Conservation (phyloP, 2,888 invertebrate species). For the Antheraea yamamai region DNA sequence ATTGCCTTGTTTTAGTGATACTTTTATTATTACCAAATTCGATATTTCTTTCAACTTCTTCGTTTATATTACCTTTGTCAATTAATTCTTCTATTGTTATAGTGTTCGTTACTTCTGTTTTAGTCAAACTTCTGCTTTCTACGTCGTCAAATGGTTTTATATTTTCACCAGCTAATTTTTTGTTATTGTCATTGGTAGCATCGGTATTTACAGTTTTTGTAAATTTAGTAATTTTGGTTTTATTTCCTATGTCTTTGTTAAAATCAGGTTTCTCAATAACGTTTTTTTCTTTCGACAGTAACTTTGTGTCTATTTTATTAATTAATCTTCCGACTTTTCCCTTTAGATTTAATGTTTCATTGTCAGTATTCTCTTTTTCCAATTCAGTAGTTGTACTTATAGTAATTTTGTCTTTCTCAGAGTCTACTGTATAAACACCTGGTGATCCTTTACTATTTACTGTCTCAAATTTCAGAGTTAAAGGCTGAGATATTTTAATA, state of each 20-base stretch:
- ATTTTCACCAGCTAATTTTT: no score
- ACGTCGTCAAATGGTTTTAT: neutral
- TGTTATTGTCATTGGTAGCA: neutral
- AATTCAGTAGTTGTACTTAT: conserved; percentile 17
- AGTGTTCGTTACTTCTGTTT: neutral
- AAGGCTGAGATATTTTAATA: conserved; percentile 20
- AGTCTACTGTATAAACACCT: neutral
- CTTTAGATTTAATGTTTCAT: conserved; percentile 47
- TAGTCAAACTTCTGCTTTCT: conserved; percentile 3
- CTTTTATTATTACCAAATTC: neutral
- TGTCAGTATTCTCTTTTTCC: conserved; percentile 29
- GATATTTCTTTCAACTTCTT: neutral
- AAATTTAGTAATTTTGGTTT: conserved; percentile 13
- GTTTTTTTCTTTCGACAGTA: neutral
- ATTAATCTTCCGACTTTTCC: conserved; percentile 59
- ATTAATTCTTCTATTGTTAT: neutral
- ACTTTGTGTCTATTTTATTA: conserved; percentile 35
- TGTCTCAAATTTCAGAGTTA: neutral
- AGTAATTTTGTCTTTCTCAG: conserved; percentile 17
- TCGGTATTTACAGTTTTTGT: neutral
- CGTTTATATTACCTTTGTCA: neutral
- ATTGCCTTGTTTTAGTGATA: conserved; percentile 16
- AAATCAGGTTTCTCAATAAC: neutral
- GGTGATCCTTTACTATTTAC: neutral
- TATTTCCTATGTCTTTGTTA: neutral